A percentile compares a stretch with the other conserved stretches of the same genome.
Evolutionary conservation across 2,888 invertebrate species (phyloP).

Genomic region (Acrocyrtus sp.): DNA sequence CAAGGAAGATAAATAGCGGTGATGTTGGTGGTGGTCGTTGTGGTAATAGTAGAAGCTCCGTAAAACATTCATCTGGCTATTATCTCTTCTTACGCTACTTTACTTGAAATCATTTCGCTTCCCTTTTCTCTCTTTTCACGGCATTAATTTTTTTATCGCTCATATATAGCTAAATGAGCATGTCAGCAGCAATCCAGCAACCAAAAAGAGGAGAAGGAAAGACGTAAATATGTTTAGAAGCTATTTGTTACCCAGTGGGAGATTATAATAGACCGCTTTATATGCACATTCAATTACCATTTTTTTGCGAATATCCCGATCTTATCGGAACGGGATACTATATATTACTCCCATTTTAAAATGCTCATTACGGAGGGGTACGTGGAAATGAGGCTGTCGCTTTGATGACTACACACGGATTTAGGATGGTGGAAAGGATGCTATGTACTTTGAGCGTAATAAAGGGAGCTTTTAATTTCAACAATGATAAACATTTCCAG

Average conservation of each 20-base stretch:
- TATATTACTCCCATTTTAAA: background rate
- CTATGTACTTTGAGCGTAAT: too few relatives aligned
- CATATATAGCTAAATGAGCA: background rate
- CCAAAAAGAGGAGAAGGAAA: background rate
- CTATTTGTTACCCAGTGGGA: background rate
- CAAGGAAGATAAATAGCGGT: constrained; percentile 9
- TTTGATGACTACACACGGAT: too few relatives aligned
- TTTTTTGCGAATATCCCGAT: too few relatives aligned
- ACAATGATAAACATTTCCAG: too few relatives aligned
- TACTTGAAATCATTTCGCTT: constrained; percentile 10
- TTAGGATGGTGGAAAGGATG: too few relatives aligned
- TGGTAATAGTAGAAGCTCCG: constrained; percentile 20
- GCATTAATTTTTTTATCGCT: background rate
- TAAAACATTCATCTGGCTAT: constrained; percentile 56
- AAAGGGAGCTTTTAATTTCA: too few relatives aligned
- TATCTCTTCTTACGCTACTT: constrained; percentile 62
- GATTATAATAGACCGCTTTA: background rate
- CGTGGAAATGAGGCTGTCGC: too few relatives aligned
- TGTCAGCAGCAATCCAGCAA: background rate
- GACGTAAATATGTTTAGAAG: background rate
- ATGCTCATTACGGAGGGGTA: background rate
- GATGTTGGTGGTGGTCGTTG: background rate
- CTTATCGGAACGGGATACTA: too few relatives aligned
- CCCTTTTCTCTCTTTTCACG: background rate
- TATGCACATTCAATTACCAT: background rate